Evolutionary conservation across 2,888 invertebrate species (phyloP).

Genomic region (Apamea monoglypha): DNA sequence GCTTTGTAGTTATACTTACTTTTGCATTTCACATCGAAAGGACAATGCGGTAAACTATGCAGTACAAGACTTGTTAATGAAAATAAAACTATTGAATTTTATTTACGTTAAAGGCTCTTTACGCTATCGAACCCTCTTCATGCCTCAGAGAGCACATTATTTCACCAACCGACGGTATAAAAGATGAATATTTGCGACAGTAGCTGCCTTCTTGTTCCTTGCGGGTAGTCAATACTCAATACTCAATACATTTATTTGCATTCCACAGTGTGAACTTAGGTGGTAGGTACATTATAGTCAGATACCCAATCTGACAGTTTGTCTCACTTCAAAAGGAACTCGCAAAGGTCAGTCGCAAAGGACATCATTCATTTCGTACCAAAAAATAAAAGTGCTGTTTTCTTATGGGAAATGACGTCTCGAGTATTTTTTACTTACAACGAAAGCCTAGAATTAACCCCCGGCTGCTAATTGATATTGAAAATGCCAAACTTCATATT

Average conservation of each 20-base stretch:
- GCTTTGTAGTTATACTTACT: not conserved
- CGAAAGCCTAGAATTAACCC: too few species aligned
- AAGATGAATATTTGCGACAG: constrained; percentile 27
- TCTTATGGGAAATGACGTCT: too few species aligned
- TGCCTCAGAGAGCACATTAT: constrained; percentile 19
- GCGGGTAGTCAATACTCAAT: too few species aligned
- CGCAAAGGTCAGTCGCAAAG: not conserved
- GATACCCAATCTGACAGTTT: constrained; percentile 2
- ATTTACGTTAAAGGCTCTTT: constrained; percentile 1
- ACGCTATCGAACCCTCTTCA: constrained; percentile 24
- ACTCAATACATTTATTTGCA: too few species aligned
- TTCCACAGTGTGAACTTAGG: too few species aligned
- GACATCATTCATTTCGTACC: too few species aligned
- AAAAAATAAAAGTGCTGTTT: too few species aligned
- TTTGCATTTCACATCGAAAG: not conserved
- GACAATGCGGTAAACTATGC: not conserved
- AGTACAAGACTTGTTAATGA: not conserved
- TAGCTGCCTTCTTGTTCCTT: not conserved
- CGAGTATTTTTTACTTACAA: too few species aligned
- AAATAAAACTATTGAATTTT: constrained; percentile 15
- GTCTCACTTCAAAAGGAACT: not conserved
- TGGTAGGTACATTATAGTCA: too few species aligned
- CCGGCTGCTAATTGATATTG: too few species aligned
- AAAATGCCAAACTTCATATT: too few species aligned
- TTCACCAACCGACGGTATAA: constrained; percentile 23